These are phyloP conservation scores for Mamestra brassicae DNA, from an alignment of 2,888 invertebrate species.

Conservation along the genomic window DNA sequence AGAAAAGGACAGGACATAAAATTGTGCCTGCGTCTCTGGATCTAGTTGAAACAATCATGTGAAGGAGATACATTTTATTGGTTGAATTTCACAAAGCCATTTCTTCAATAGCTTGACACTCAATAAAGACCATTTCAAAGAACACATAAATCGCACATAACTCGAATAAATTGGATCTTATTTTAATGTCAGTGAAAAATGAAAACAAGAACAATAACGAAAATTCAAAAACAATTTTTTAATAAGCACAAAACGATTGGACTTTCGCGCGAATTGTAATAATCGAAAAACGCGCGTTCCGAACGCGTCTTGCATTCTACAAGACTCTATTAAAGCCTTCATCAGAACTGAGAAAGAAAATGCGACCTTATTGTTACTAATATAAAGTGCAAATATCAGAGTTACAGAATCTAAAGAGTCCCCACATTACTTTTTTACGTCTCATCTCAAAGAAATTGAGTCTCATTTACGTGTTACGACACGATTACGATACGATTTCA, in stretches of 20 bases:
- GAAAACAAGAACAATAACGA: slow-evolving; percentile 52
- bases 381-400: slow-evolving; percentile 16
- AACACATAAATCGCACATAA: slow-evolving; percentile 34
- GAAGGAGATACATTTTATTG: not conserved
- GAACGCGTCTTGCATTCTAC: slow-evolving; percentile 79
- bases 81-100: not conserved
- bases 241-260: slow-evolving; percentile 68
- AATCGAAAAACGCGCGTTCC: slow-evolving; percentile 81
- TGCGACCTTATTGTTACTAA: slow-evolving; percentile 16
- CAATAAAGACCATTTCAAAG: slow-evolving; percentile 18
- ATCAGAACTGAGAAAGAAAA: slow-evolving; percentile 23
- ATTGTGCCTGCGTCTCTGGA: too few species aligned
- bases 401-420: slow-evolving; percentile 28
- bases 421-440: slow-evolving; percentile 77
- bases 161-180: slow-evolving; percentile 48
- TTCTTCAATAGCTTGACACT: slow-evolving; percentile 9
- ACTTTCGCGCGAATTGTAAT: slow-evolving; percentile 80
- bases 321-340: slow-evolving; percentile 78
- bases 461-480: slow-evolving; percentile 71
- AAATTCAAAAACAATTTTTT: slow-evolving; percentile 62
- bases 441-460: slow-evolving; percentile 77
- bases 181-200: slow-evolving; percentile 52
- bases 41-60: not conserved
- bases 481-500: slow-evolving; percentile 73
- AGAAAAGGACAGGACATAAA: too few species aligned